Evolutionary conservation across 2,888 invertebrate species (phyloP), one percentile per base, ranked within the genome.

Genomic region (Acheta domesticus): DNA sequence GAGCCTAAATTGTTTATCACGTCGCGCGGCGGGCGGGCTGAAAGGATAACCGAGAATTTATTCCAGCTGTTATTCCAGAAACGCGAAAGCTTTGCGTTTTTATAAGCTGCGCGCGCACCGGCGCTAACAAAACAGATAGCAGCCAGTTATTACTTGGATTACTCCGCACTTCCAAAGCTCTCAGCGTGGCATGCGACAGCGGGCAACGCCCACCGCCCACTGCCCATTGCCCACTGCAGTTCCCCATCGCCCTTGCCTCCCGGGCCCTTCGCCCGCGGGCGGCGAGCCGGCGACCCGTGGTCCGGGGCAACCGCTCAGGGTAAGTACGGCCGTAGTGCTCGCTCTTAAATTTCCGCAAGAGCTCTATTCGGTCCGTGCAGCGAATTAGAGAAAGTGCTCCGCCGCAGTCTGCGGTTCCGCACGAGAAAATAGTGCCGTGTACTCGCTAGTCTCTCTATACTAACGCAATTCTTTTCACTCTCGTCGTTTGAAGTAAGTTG

Each of bases 41-140:
- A 62, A 62, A 62, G 62, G 62, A 62, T 62, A 62, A 62, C 62
- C 62, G 62, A 62, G 62, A 62, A 62, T 62, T 62, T 62, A 62
- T 62, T 62, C 62, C 62, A 62, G 62, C 62, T 19, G 62, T 62
- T 62, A 19, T 62, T 62, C 62, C n/a, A 62, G 62, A 62, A 62
- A 62, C 14, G 62, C n/a, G 62, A 62, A 62, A 62, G 62, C 62
- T 62, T n/a, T 14, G 62, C 16, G 14, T 62, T 62, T 62, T 62
- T 62, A 62, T 62, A 19, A 62, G 62, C 14, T n/a, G 11, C n/a
- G 62, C 62, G 62, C 16, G n/a, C 62, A 62, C 62, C 62, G n/a
- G n/a, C n/a, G 62, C 62, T 62, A 62, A 62, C 62, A n/a, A 14
- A 62, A 62, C 62, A 62, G 62, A 62, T 62, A 19, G n/a, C 62